A percentile compares a stretch with the other conserved stretches of the same genome.
Conservation (phyloP, 2,888 invertebrate species). For the Minunthozetes semirufus region DNA sequence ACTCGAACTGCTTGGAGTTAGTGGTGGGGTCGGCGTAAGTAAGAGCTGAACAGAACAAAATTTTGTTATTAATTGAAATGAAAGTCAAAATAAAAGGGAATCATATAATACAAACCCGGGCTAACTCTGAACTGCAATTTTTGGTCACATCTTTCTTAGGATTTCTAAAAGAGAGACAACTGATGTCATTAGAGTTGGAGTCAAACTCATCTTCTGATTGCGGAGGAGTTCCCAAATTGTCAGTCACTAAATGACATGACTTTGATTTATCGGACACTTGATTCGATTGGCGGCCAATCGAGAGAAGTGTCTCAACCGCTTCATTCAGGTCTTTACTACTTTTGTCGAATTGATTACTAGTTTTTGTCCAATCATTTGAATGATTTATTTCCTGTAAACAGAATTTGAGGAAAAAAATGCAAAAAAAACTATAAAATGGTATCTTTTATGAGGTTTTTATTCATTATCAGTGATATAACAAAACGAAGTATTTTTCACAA, state of each 20-base stretch:
- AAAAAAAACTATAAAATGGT: not conserved
- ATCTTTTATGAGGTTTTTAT: not conserved
- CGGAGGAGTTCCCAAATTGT: constrained; percentile 64
- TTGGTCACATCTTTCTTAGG: not conserved
- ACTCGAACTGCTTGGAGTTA: not conserved
- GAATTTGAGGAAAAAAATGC: not conserved
- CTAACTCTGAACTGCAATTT: constrained; percentile 1
- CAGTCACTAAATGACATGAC: constrained; percentile 46
- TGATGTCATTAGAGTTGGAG: not conserved
- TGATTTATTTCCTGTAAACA: not conserved
- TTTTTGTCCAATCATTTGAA: not conserved
- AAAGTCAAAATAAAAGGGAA: not conserved
- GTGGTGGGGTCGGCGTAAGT: not conserved
- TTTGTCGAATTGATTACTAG: not conserved
- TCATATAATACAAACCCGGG: constrained; percentile 2
- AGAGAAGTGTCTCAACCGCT: constrained; percentile 50
- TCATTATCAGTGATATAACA: not conserved
- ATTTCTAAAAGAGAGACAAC: not conserved
- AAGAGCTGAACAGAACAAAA: constrained; percentile 8
- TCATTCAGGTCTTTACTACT: constrained; percentile 42
- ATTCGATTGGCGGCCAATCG: constrained; percentile 44
- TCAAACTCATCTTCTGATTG: constrained; percentile 71
- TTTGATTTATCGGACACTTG: constrained; percentile 31
- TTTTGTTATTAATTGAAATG: not conserved
- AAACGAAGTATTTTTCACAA: constrained; percentile 6